These are phyloP conservation scores for Tetraneura akinire DNA, from an alignment of 1,140 invertebrate species.

Conservation along the genomic window DNA sequence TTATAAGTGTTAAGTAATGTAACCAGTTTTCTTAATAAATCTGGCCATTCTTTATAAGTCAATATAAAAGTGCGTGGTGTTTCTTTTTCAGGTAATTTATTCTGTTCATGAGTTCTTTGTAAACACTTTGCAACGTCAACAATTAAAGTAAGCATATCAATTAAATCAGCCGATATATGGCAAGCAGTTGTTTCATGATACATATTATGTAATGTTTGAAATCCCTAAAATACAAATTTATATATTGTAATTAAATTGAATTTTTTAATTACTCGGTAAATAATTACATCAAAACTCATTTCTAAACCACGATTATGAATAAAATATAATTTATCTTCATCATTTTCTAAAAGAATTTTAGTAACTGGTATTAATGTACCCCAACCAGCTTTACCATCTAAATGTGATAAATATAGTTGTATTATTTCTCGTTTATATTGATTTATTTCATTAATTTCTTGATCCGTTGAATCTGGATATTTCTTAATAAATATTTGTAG, in stretches of 20 bases:
- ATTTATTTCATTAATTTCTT: conserved; percentile 78
- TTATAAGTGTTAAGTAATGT: conserved; percentile 89
- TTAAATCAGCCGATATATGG: conserved; percentile 79
- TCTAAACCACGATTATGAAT: conserved; percentile 85
- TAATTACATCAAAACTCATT: conserved; percentile 78
- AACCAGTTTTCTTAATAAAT: conserved; percentile 79
- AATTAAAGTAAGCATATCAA: conserved; percentile 79
- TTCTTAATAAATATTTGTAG: conserved; percentile 81
- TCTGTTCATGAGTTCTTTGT: conserved; percentile 66
- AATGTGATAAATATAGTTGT: conserved; percentile 75
- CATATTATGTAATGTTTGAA: conserved; percentile 89
- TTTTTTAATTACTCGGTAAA: conserved; percentile 30
- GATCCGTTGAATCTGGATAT: conserved; percentile 71
- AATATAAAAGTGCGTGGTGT: conserved; percentile 58
- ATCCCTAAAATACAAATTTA: conserved; percentile 65
- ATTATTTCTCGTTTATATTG: conserved; percentile 80
- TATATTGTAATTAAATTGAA: conserved; percentile 33
- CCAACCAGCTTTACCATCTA: conserved; percentile 84
- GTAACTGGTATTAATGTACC: conserved; percentile 86
- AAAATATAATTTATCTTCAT: conserved; percentile 84
- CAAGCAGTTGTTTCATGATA: conserved; percentile 91
- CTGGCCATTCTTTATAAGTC: conserved; percentile 79
- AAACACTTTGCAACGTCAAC: conserved; percentile 72
- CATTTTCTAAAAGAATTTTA: conserved; percentile 81
- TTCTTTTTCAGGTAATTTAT: conserved; percentile 66